Evolutionary conservation across 1,140 invertebrate genomes (phyloP).

Genomic region (Anastatus disparis): DNA sequence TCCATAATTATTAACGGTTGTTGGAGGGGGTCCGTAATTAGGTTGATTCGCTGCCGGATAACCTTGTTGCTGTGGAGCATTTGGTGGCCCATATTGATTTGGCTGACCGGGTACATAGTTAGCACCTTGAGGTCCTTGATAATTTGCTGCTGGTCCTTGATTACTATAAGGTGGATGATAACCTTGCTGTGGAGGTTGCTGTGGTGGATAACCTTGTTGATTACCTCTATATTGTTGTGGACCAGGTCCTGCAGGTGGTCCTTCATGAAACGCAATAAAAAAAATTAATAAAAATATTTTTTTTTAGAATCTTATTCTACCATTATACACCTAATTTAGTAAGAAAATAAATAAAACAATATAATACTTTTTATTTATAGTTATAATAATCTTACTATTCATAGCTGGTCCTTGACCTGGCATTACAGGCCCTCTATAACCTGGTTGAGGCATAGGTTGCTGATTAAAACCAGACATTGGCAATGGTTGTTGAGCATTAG

Average conservation of each 20-base stretch:
- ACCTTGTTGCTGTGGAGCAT: constrained; percentile 58
- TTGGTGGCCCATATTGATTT: constrained; percentile 62
- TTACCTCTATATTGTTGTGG: constrained; percentile 65
- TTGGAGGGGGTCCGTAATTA: constrained; percentile 63
- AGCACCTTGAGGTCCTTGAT: constrained; percentile 62
- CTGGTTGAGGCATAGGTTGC: constrained; percentile 64
- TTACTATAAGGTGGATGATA: constrained; percentile 67
- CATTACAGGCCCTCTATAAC: constrained; percentile 64
- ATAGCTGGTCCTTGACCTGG: constrained; percentile 61
- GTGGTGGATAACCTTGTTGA: constrained; percentile 71
- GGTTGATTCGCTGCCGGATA: constrained; percentile 58
- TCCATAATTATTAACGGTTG: constrained; percentile 62
- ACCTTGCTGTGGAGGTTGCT: constrained; percentile 68
- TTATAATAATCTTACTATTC: constrained; percentile 52
- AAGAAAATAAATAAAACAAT: too few species aligned
- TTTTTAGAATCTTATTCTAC: neutral
- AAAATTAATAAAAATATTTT: neutral
- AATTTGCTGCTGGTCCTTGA: constrained; percentile 62
- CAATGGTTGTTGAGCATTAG: constrained; percentile 65
- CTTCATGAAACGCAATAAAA: constrained; percentile 42
- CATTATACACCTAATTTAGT: too few species aligned
- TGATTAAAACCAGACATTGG: constrained; percentile 69
- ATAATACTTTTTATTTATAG: neutral
- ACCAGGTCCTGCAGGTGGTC: constrained; percentile 58
- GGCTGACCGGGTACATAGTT: constrained; percentile 59